Percentiles rank a stretch among this genome's conserved stretches.
These are phyloP conservation scores for Lithosia quadra DNA, from an alignment of 2,888 invertebrate species.

Conservation along the genomic window DNA sequence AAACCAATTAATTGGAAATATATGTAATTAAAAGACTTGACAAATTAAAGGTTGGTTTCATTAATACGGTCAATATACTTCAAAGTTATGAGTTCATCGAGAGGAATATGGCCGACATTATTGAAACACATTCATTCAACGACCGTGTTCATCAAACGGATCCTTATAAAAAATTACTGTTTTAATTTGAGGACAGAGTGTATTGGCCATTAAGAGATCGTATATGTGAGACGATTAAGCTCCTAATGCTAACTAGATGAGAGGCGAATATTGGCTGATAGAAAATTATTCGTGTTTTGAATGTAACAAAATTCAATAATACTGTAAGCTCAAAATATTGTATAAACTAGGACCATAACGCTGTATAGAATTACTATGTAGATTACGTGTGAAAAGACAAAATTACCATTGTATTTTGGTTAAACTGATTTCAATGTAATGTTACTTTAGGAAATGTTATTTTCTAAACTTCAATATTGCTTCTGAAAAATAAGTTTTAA, in stretches of 20 bases:
- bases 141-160: constrained; percentile 30
- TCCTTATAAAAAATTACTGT: constrained; percentile 42
- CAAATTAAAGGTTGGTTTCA: constrained; percentile 13
- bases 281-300: constrained; percentile 25
- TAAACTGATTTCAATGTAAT: constrained; percentile 11
- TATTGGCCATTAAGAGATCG: constrained; percentile 15
- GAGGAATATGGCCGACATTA: constrained; percentile 22
- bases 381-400: constrained; percentile 25
- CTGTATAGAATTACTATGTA: constrained; percentile 46
- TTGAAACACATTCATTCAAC: constrained; percentile 33
- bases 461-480: constrained; percentile 2
- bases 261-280: neutral
- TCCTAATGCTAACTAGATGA: constrained; percentile 25
- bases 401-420: constrained; percentile 11
- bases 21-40: neutral
- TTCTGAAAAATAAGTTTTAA: neutral
- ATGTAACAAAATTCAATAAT: constrained; percentile 38
- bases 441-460: neutral
- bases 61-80: constrained; percentile 15
- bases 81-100: constrained; percentile 18
- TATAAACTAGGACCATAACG: constrained; percentile 52
- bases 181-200: constrained; percentile 42
- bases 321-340: constrained; percentile 49
- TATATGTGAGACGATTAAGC: constrained; percentile 6
- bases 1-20: neutral